Evolutionary conservation across 2,797 vertebrate genomes (phyloP).

Genomic region (Sciaenops ocellatus): DNA sequence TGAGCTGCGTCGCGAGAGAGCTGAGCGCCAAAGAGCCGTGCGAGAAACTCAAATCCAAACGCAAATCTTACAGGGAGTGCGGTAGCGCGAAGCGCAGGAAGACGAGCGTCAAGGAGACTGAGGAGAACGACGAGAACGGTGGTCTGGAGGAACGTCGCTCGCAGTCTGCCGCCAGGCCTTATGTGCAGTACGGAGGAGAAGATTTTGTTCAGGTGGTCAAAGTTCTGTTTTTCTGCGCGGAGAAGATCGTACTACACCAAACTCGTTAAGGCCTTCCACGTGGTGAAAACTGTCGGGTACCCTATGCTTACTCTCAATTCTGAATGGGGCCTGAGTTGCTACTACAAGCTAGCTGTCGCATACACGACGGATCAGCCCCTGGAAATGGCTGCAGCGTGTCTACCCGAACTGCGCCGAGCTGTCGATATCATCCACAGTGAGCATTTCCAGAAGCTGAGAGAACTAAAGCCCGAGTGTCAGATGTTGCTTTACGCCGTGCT

Average conservation of each 20-base stretch:
- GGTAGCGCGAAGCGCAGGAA: too few species aligned
- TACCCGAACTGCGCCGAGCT: neutral
- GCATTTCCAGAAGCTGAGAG: neutral
- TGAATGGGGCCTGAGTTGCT: conserved; percentile 28
- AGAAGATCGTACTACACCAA: conserved; percentile 18
- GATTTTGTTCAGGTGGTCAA: neutral
- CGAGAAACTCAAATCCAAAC: too few species aligned
- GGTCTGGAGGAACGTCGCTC: too few species aligned
- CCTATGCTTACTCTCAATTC: neutral
- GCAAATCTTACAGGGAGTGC: fast-evolving
- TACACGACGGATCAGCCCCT: conserved; percentile 12
- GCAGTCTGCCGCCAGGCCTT: too few species aligned
- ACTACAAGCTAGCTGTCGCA: conserved; percentile 7
- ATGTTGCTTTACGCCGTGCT: conserved; percentile 16
- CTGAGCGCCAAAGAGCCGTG: too few species aligned
- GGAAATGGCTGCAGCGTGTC: conserved; percentile 3
- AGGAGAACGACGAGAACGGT: too few species aligned
- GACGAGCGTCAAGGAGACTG: too few species aligned
- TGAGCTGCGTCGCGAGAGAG: too few species aligned
- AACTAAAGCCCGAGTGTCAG: neutral
- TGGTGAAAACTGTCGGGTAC: conserved; percentile 7
- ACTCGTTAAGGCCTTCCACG: conserved; percentile 13
- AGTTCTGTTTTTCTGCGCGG: fast-evolving
- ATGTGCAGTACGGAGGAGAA: too few species aligned
- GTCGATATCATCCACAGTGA: neutral